Evolutionary conservation across 2,888 invertebrate species (phyloP), one percentile per base, ranked within the genome.

Genomic region (Tyria jacobaeae): DNA sequence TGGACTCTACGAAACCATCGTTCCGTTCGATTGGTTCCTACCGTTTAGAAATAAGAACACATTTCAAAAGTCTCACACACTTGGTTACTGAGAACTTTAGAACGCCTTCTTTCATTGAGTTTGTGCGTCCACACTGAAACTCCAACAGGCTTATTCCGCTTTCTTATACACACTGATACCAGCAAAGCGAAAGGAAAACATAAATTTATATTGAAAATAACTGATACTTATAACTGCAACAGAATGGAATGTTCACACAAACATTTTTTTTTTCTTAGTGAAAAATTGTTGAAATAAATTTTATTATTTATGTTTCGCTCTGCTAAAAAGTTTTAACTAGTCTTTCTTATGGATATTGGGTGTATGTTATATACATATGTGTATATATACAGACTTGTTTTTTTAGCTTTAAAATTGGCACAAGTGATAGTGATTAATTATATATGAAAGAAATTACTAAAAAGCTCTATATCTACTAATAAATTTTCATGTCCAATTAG

Each of bases 61-160:
- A 44, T 52, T 50, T 50, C 39, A n/a, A 21, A 44, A 47, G 15
- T 35, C 39, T 37, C 53, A 53, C 17, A 35, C 10, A 47, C 34
- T 35, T 27, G n/a, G 51, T 41, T 12, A 41, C 31, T 14, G 44
- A 21, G 41, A 54, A 54, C 12, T 27, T 12, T 21, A 31, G 39
- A 48, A 39, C 35, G 41, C 35, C 37, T 25, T n/a, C 0, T 37
- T 53, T 47, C 76, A 85, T 91, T 90, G 86, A 86, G 86, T 85
- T 87, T 87, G 90, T 87, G 86, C 87, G 79, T 75, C 81, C 79
- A 74, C 67, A 72, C 62, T 47, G 74, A 80, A 80, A 54, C 66
- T 51, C 63, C 61, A 59, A 56, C 62, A 55, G 71, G 83, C 80
- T 82, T 82, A 81, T 75, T 78, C 63, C 66, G 66, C 71, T 65